Percentiles rank a stretch among this genome's conserved stretches.
These are phyloP conservation scores for Saccopteryx bilineata DNA, from an alignment of 2,113 vertebrate species.

Conservation along the genomic window DNA sequence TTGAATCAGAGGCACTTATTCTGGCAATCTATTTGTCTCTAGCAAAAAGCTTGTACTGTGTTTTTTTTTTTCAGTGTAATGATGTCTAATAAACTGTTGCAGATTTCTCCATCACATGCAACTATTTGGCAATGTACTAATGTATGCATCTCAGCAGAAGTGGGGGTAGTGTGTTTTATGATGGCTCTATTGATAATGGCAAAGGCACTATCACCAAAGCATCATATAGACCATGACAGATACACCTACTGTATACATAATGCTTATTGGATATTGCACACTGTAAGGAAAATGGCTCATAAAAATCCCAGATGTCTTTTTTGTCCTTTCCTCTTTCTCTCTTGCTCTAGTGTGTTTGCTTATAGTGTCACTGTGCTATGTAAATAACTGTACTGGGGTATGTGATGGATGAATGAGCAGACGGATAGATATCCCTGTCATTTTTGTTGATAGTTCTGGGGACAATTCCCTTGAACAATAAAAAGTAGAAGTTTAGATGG, in stretches of 20 bases:
- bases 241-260: constrained; percentile 66
- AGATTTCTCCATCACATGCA: constrained; percentile 20
- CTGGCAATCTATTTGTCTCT: constrained; percentile 29
- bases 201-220: constrained; percentile 42
- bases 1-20: not conserved
- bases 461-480: constrained; percentile 73
- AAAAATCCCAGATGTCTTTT: constrained; percentile 71
- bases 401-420: constrained; percentile 71
- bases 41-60: not conserved
- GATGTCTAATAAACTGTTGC: constrained; percentile 41
- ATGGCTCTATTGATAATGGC: constrained; percentile 47
- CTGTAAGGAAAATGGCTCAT: constrained; percentile 67
- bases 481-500: constrained; percentile 76
- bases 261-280: constrained; percentile 56
- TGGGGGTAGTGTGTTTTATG: constrained; percentile 5
- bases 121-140: constrained; percentile 29
- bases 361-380: constrained; percentile 30
- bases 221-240: constrained; percentile 37
- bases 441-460: constrained; percentile 74
- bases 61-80: not conserved
- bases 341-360: constrained; percentile 62
- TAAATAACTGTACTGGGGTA: constrained; percentile 49
- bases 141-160: constrained; percentile 6
- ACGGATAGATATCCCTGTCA: constrained; percentile 75
- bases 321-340: constrained; percentile 64